Conservation (phyloP, 2,888 invertebrate species). For the Acronicta aceris region DNA sequence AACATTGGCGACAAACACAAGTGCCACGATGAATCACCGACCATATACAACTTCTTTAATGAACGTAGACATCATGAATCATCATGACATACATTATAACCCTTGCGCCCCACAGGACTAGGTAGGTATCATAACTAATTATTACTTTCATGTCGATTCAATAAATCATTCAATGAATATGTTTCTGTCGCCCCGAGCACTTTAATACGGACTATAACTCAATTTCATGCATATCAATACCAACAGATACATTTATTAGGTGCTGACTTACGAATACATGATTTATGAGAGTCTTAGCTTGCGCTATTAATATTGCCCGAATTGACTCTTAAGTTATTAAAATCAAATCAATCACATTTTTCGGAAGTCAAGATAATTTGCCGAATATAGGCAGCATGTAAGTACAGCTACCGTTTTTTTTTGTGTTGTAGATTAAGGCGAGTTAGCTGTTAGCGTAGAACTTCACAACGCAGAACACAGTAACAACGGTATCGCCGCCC, state of each 20-base stretch:
- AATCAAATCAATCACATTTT: not conserved
- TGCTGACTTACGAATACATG: too few relatives aligned
- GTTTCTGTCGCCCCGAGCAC: conserved; percentile 20
- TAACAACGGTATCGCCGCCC: too few relatives aligned
- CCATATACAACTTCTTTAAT: not conserved
- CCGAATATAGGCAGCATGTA: too few relatives aligned
- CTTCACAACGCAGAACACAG: too few relatives aligned
- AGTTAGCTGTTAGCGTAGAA: too few relatives aligned
- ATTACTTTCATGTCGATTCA: conserved; percentile 12
- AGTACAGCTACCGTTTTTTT: too few relatives aligned
- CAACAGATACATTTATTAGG: too few relatives aligned
- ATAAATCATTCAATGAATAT: conserved; percentile 30
- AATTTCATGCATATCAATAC: conserved; percentile 15
- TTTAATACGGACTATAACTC: conserved; percentile 19
- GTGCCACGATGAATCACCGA: conserved; percentile 14
- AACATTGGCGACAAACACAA: conserved; percentile 4
- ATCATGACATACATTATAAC: not conserved
- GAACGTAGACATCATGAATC: too few relatives aligned
- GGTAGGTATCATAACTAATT: conserved; percentile 5
- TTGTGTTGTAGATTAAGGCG: too few relatives aligned
- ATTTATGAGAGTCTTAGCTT: not conserved
- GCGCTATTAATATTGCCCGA: not conserved
- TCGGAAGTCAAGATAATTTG: too few relatives aligned
- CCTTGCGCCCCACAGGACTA: not conserved
- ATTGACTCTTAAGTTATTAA: not conserved